Percentiles rank a stretch among this genome's conserved stretches.
Evolutionary conservation across 2,113 vertebrate species (phyloP).

Genomic region (Marcusenius ussheri): DNA sequence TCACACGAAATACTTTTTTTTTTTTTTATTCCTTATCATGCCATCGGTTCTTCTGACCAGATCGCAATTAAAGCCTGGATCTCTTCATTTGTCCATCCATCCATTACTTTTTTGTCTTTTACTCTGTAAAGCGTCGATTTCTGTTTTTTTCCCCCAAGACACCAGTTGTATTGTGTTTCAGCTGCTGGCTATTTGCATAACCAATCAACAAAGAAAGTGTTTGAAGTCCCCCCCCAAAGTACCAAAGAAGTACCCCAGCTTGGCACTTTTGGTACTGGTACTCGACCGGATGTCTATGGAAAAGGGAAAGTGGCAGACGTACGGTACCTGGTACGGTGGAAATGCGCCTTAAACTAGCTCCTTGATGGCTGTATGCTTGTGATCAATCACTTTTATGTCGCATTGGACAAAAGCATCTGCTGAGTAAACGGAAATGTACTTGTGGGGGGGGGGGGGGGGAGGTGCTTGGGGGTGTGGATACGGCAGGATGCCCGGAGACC

Average conservation of each 20-base stretch:
- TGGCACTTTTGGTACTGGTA: background rate
- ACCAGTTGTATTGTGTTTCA: background rate
- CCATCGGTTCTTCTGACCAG: background rate
- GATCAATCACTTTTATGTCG: background rate
- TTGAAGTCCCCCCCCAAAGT: background rate
- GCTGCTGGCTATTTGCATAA: background rate
- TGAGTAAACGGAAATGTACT: background rate
- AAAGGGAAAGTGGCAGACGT: background rate
- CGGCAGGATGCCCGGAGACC: constrained; percentile 20
- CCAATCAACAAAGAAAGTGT: background rate
- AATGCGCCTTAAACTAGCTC: background rate
- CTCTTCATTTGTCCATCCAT: background rate
- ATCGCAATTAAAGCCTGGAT: background rate
- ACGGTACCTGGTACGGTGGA: background rate
- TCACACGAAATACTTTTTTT: background rate
- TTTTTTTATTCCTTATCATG: background rate
- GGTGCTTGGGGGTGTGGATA: background rate
- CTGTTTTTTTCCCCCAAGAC: too few relatives aligned
- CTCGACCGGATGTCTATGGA: background rate
- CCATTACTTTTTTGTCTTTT: too few relatives aligned
- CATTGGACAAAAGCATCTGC: too few relatives aligned
- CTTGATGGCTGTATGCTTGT: background rate
- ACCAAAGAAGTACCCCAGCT: background rate
- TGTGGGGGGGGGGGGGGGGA: too few relatives aligned
- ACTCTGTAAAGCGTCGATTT: too few relatives aligned